Evolutionary conservation across 2,113 vertebrate genomes (phyloP), one percentile per base, ranked within the genome.

Genomic region (Nothobranchius furzeri): DNA sequence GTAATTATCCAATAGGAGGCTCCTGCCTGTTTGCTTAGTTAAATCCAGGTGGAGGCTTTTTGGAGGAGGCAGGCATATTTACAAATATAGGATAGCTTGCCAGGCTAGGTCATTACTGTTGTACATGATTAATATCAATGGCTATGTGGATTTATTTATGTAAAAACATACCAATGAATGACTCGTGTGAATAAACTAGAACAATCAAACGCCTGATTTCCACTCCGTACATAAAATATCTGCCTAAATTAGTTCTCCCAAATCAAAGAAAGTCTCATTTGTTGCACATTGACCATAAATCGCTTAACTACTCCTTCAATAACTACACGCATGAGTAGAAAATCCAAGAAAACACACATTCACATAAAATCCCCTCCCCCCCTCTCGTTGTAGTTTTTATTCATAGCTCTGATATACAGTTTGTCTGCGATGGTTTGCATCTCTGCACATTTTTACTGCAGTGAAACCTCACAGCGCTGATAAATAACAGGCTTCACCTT

Each of bases 401-500:
- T 81, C 74, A 58, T 30, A 0, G 15, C 20, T 78, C 72, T 83
- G 71, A 85, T 76, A 78, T 82, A 76, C 70, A 10, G 70, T 87
- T 83, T 64, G 70, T 82, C 82, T 81, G 79, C 55, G 52, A 68
- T n/a, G 69, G 68, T 83, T 75, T 82, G 70, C 75, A 68, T 83
- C 70, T 67, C 56, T 87, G 75, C 51, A 60, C 62, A 78, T 75
- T 90, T 85, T 87, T 85, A 72, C 77, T 82, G 85, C 70, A 55
- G 64, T 69, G 68, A 86, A 85, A 80, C 77, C 79, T 89, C 83
- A 20, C 64, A 35, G 63, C 74, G 74, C 81, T 81, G 79, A 89
- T 86, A 84, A 89, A 89, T 90, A 87, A 86, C 78, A 71, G 78
- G 64, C 73, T 81, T 91, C 79, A 81, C 82, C 82, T 85, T 87